A percentile compares a stretch with the other conserved stretches of the same genome.
phyloP scores from a whole-genome alignment of 1,140 invertebrate genomes.

The Drosophila aff. region DNA sequence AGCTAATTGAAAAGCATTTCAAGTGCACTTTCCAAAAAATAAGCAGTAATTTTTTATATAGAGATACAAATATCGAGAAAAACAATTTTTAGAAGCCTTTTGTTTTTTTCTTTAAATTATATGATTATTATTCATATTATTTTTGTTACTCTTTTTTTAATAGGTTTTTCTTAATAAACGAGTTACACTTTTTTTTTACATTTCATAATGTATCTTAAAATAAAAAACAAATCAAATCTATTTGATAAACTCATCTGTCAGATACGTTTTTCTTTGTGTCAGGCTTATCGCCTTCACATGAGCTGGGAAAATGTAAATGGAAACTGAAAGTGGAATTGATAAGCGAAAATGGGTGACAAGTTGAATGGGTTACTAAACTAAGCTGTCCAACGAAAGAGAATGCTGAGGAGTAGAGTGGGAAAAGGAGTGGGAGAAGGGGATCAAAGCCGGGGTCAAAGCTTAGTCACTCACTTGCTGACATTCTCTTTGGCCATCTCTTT shows the following conservation, averaged over 20 bases:
- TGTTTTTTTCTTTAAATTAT: neutral
- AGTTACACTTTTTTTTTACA: neutral
- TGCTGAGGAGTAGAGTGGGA: neutral
- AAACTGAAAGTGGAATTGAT: conserved; percentile 51
- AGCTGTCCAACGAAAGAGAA: conserved; percentile 7
- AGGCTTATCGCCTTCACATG: conserved; percentile 21
- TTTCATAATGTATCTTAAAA: neutral
- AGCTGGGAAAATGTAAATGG: conserved; percentile 24
- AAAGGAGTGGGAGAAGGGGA: neutral
- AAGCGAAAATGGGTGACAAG: conserved; percentile 78
- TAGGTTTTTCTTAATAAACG: neutral
- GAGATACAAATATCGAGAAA: neutral
- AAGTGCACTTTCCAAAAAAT: conserved; percentile 6
- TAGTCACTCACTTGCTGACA: conserved; percentile 32
- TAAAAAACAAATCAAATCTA: neutral
- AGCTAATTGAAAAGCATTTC: conserved; percentile 40
- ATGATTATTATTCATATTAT: neutral
- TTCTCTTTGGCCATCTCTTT: conserved; percentile 26
- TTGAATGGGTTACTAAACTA: conserved; percentile 70
- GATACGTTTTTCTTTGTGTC: neutral
- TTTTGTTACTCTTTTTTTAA: neutral
- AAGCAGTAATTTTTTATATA: neutral
- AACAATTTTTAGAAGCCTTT: no score
- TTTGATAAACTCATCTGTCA: neutral
- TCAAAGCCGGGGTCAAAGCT: conserved; percentile 26